Percentiles rank a stretch among this genome's conserved stretches.
These are phyloP conservation scores for Drosophila bunnanda DNA, from an alignment of 2,888 invertebrate genomes.

Conservation along the genomic window DNA sequence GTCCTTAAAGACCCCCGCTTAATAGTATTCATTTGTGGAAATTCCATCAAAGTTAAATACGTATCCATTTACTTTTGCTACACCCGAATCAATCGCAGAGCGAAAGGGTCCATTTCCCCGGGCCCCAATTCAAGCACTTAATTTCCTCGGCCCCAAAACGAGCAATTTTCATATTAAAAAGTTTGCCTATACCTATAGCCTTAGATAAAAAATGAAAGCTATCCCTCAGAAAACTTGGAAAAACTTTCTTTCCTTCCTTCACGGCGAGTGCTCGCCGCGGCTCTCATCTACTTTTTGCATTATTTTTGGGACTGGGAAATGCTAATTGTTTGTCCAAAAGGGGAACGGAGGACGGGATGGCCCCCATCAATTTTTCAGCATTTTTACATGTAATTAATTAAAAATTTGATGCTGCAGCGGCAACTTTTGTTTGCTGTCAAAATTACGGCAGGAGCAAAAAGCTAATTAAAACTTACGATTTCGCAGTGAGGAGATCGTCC, in stretches of 20 bases:
- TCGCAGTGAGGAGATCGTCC: constrained; percentile 57
- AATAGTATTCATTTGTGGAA: background rate
- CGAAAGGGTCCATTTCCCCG: constrained; percentile 19
- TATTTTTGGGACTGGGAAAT: constrained; percentile 55
- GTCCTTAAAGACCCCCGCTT: background rate
- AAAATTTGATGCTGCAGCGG: constrained; percentile 70
- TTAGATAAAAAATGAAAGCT: constrained; percentile 27
- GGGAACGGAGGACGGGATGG: background rate
- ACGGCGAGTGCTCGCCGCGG: background rate
- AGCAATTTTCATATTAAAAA: constrained; percentile 77
- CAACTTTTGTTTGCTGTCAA: constrained; percentile 59
- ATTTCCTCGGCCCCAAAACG: constrained; percentile 39
- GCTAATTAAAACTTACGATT: constrained; percentile 74
- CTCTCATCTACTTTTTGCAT: constrained; percentile 9
- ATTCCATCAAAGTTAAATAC: background rate
- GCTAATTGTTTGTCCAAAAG: constrained; percentile 73
- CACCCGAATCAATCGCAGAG: constrained; percentile 29
- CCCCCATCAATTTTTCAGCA: constrained; percentile 43
- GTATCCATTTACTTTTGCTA: background rate
- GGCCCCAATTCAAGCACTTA: constrained; percentile 19
- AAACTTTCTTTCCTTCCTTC: constrained; percentile 48
- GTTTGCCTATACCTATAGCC: constrained; percentile 42
- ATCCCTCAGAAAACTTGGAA: constrained; percentile 66
- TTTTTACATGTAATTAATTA: constrained; percentile 77
- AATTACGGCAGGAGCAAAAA: constrained; percentile 60